Conservation (phyloP, 2,113 vertebrate genomes). For the Phocoena phocoena region DNA sequence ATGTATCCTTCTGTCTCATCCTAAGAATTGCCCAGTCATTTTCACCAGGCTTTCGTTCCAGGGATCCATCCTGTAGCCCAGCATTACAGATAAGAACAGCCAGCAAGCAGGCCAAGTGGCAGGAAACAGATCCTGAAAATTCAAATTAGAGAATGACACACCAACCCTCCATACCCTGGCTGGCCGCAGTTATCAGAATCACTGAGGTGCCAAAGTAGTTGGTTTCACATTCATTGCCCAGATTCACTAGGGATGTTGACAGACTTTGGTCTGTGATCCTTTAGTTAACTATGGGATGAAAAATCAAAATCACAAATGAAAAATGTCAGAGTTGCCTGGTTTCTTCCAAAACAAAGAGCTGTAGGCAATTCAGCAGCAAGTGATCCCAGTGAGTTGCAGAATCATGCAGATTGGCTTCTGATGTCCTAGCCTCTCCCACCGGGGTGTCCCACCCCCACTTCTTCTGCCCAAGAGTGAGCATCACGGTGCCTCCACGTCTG, state of each 20-base stretch:
- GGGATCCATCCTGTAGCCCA: neutral
- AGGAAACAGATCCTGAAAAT: neutral
- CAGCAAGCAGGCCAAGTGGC: neutral
- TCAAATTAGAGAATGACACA: neutral
- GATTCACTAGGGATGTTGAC: neutral
- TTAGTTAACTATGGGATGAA: neutral
- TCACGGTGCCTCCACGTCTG: neutral
- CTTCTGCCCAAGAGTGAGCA: neutral
- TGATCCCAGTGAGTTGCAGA: neutral
- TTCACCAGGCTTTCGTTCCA: neutral
- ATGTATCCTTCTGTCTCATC: neutral
- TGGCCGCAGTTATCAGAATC: neutral
- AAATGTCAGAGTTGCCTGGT: neutral
- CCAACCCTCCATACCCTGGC: neutral
- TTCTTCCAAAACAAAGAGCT: neutral
- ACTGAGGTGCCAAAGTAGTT: neutral
- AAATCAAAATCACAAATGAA: neutral
- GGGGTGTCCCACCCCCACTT: neutral
- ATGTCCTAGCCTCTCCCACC: neutral
- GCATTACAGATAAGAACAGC: neutral
- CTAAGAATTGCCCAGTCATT: slow-evolving; percentile 24
- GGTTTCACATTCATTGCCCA: neutral
- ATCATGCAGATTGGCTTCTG: neutral
- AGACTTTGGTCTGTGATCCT: neutral
- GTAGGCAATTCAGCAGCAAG: neutral